Evolutionary conservation across 2,113 vertebrate genomes (phyloP), one percentile per base, ranked within the genome.

Genomic region (Megaceryle torquata): DNA sequence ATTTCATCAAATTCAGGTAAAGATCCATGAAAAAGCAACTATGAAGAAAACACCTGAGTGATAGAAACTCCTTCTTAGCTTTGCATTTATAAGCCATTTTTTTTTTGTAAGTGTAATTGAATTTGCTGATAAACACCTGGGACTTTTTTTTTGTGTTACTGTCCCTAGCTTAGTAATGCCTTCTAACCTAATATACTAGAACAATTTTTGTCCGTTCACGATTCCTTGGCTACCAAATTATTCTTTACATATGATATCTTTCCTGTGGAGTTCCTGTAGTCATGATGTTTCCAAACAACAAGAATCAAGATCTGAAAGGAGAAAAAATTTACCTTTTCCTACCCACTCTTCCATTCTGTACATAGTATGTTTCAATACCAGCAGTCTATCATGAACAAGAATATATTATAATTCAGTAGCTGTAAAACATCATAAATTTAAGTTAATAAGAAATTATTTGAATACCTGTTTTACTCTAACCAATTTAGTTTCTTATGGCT

Each of bases 91-190:
- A 96, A 98, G 83, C 24, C 53, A 39, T 92, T 93, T 94, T 46
- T 20, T 46, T 20, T 75, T 94, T 83, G 12, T 80, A 82, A 93
- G 56, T 94, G 72, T 93, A 97, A 98, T 95, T 98, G 67, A 97
- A 96, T 97, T 97, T 93, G 53, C 72, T 96, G 96, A 97, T 98
- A 98, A 97, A 78, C 89, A 96, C 88, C 86, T 97, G 75, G 81
- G 83, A 96, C 50, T 79, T 95, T 71, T 68, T 94, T 68, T 94
- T 95, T 72, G 18, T 89, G 29, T 2, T 65, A 82, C 95, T 94
- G 92, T 91, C 63, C 77, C 92, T 83, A 90, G 82, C 92, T 95
- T 95, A 93, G 65, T 86, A 93, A 96, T 35, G 13, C 44, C 20
- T 74, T 93, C 81, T 86, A 94, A 94, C 14, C 20, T 90, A 93